Conservation (phyloP, 2,888 invertebrate species). For the Latheticus oryzae region DNA sequence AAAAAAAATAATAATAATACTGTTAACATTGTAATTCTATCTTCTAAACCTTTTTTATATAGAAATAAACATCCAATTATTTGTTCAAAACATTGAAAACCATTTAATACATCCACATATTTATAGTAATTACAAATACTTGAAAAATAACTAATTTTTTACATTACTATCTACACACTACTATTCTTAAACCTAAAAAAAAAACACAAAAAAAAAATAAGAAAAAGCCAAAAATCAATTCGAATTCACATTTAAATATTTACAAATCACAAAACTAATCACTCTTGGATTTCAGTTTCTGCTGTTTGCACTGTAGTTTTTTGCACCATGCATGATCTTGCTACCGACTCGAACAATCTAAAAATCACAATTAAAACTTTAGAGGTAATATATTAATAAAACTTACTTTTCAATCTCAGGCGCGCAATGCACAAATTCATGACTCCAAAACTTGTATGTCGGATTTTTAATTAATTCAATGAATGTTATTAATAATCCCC, state of each 20-base stretch:
- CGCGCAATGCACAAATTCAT: slow-evolving; percentile 99
- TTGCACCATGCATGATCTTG: slow-evolving; percentile 93
- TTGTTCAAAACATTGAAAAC: slow-evolving; percentile 63
- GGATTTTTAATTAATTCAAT: slow-evolving; percentile 99
- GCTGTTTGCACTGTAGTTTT: slow-evolving; percentile 75
- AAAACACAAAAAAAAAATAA: slow-evolving; percentile 40
- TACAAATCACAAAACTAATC: slow-evolving; percentile 63
- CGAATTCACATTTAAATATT: slow-evolving; percentile 45
- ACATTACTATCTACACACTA: slow-evolving; percentile 60
- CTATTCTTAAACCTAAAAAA: slow-evolving; percentile 51
- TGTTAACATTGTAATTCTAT: slow-evolving; percentile 31
- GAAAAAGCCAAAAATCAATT: slow-evolving; percentile 34
- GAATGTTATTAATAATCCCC: slow-evolving; percentile 98
- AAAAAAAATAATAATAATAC: slow-evolving; percentile 47
- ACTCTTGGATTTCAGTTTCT: slow-evolving; percentile 77
- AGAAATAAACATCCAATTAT: too few relatives aligned
- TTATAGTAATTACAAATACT: slow-evolving; percentile 64
- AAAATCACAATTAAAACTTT: slow-evolving; percentile 53
- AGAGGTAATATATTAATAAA: slow-evolving; percentile 6
- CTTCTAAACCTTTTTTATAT: too few relatives aligned
- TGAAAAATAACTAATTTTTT: slow-evolving; percentile 63
- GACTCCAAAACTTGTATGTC: slow-evolving; percentile 98
- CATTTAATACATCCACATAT: slow-evolving; percentile 63
- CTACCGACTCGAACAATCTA: slow-evolving; percentile 96
- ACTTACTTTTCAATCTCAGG: slow-evolving; percentile 99